Evolutionary conservation across 2,113 vertebrate species (phyloP).

Genomic region (Rutilus rutilus): DNA sequence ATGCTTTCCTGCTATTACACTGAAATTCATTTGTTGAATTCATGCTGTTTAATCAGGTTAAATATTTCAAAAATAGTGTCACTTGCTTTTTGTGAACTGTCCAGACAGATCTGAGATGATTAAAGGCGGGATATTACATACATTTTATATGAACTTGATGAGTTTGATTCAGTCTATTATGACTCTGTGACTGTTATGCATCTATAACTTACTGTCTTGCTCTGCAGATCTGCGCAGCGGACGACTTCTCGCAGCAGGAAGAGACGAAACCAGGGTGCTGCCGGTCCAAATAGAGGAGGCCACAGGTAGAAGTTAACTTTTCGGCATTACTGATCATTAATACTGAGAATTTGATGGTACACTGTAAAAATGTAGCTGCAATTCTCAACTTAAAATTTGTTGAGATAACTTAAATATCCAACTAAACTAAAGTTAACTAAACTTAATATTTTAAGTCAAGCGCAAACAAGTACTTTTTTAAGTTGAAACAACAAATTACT

Average conservation of each 20-base stretch:
- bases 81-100: neutral
- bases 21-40: neutral
- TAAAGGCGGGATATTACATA: neutral
- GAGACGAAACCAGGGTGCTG: slow-evolving; percentile 66
- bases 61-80: neutral
- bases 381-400: too few species aligned
- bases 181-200: neutral
- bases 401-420: too few species aligned
- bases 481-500: too few species aligned
- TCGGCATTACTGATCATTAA: neutral
- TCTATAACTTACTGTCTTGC: neutral
- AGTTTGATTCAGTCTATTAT: neutral
- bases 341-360: neutral
- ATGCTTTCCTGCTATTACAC: neutral
- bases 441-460: too few species aligned
- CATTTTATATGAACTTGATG: neutral
- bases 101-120: neutral
- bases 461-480: too few species aligned
- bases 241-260: slow-evolving; percentile 56
- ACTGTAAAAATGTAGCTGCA: too few species aligned
- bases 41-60: neutral
- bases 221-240: slow-evolving; percentile 61
- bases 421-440: too few species aligned
- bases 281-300: slow-evolving; percentile 60
- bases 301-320: slow-evolving; percentile 56